Percentiles rank a stretch among this genome's conserved stretches.
These are phyloP conservation scores for Drosophila nebulosa DNA, from an alignment of 1,140 invertebrate genomes.

Conservation along the genomic window DNA sequence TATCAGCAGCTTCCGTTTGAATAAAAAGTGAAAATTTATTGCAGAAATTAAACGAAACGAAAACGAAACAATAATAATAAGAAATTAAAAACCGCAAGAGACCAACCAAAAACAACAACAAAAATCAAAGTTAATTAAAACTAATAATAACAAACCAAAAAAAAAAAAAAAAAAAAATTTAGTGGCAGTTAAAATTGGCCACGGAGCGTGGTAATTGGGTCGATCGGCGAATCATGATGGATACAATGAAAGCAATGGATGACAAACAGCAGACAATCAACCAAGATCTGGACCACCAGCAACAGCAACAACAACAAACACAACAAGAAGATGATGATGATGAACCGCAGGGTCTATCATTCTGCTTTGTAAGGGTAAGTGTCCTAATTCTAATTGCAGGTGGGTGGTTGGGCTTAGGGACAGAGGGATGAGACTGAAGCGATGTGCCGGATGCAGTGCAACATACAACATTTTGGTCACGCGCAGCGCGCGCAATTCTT, in stretches of 20 bases:
- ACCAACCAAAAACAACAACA: background rate
- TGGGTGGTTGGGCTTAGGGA: background rate
- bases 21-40: slow-evolving; percentile 6
- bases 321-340: slow-evolving; percentile 6
- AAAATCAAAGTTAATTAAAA: slow-evolving; percentile 13
- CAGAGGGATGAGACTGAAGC: background rate
- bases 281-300: background rate
- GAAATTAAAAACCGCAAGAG: background rate
- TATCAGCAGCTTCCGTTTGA: slow-evolving; percentile 2
- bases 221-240: background rate
- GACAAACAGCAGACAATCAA: background rate
- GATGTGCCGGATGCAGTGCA: background rate
- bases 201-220: slow-evolving; percentile 7
- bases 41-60: background rate
- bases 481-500: background rate
- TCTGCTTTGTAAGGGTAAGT: slow-evolving; percentile 44
- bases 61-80: background rate
- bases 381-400: background rate
- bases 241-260: background rate
- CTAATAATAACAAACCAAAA: background rate
- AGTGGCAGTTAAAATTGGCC: slow-evolving; percentile 4
- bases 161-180: background rate
- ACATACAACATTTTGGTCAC: background rate
- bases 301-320: background rate
- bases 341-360: slow-evolving; percentile 38